These are phyloP conservation scores for Polymixis lichenea DNA, from an alignment of 2,888 invertebrate genomes.

Conservation along the genomic window DNA sequence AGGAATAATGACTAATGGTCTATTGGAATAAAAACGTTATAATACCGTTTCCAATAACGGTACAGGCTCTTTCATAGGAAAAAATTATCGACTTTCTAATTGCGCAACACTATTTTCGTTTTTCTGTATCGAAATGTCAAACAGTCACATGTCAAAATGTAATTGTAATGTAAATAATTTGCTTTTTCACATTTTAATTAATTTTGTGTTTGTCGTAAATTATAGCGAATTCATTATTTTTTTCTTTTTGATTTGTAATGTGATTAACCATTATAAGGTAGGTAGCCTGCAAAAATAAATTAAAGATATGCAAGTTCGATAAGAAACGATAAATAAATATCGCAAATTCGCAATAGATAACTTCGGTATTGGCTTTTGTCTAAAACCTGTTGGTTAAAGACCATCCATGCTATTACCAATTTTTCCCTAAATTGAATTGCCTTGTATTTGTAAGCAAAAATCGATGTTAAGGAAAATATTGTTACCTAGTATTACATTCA, in stretches of 20 bases:
- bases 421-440: not conserved
- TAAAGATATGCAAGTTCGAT: not conserved
- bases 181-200: not conserved
- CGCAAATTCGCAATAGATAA: not conserved
- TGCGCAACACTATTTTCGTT: constrained; percentile 70
- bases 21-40: constrained; percentile 27
- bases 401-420: not conserved
- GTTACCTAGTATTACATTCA: not conserved
- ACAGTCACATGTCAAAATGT: constrained; percentile 32
- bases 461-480: constrained; percentile 22
- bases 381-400: not conserved
- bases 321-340: not conserved
- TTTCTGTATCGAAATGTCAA: constrained; percentile 58
- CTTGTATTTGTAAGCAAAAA: no score
- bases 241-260: not conserved
- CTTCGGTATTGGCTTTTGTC: not conserved
- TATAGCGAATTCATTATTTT: not conserved
- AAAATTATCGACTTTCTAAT: constrained; percentile 54
- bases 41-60: constrained; percentile 44
- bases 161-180: constrained; percentile 15
- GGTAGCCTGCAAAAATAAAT: not conserved
- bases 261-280: not conserved
- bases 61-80: constrained; percentile 42
- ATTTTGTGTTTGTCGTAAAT: not conserved
- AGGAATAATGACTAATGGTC: constrained; percentile 48